Base-by-base conservation (phyloP, 2,113 vertebrate species). In the Eretmochelys imbricata region DNA sequence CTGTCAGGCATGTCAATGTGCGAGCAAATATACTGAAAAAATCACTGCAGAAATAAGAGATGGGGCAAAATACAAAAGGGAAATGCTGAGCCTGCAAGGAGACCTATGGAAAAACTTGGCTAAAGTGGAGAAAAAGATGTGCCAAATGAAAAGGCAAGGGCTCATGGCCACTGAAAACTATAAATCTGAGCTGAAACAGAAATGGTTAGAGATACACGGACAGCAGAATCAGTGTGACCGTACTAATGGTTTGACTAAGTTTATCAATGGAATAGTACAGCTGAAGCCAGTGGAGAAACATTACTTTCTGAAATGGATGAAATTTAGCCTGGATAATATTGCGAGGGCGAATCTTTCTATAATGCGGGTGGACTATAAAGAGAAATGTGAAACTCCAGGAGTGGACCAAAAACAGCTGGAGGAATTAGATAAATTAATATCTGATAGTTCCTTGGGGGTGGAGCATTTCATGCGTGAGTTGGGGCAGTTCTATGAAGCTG, bases 21-120 rank as follows among this genome's bases (percentile, higher is more conserved):
- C 94, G 0, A 94, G 93, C 20, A 95, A 78, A 13, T 90, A 84
- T 12, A 87, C 89, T 83, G 95, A 97, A 76, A 94, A 87, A 4
- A 95, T 97, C 84, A 94, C 95, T 62, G 29, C 94, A 72, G 86
- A 76, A 29, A 85, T 96, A 90, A 0, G 95, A 94, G 53, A 93
- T 98, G 83, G 38, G 38, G 38, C 96, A 0, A 29, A 87, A 57
- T 97, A 94, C 54, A 86, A 90, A 14, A 84, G 86, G 24, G 97
- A 97, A 0, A 95, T 96, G 75, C 95, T 97, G 57, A 35, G 84
- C 72, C 91, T 97, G 27, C 97, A 97, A 82, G 97, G 97, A 2
- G 97, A 97, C 1, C 85, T 89, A 0, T 95, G 96, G 81, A 65
- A 93, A 62, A 96, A 95, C 50, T 92, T 80, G 2, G 92, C 96